These are phyloP conservation scores for Calypte anna DNA, from an alignment of 2,113 vertebrate genomes.

Conservation along the genomic window DNA sequence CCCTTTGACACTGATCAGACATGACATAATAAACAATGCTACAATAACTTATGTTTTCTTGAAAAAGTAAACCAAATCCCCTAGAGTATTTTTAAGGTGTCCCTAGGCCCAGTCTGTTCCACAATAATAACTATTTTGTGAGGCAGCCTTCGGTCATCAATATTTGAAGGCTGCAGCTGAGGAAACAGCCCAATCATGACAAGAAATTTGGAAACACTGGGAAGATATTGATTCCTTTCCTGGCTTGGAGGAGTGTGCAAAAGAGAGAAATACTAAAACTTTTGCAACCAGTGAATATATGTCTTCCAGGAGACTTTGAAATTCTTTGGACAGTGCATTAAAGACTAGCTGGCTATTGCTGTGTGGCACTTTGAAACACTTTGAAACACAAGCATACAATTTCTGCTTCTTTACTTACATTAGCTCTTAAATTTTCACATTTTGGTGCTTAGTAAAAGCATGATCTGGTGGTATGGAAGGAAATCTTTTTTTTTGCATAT, in stretches of 20 bases:
- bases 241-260: neutral
- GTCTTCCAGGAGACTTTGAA: neutral
- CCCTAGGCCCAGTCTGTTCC: neutral
- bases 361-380: neutral
- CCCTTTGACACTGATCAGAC: conserved; percentile 52
- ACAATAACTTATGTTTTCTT: conserved; percentile 43
- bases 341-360: neutral
- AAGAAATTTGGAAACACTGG: neutral
- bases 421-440: neutral
- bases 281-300: neutral
- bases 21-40: conserved; percentile 39
- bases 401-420: neutral
- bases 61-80: conserved; percentile 20
- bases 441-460: neutral
- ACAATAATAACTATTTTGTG: conserved; percentile 25
- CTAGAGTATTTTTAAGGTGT: conserved; percentile 5
- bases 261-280: neutral
- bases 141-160: neutral
- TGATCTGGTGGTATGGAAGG: neutral
- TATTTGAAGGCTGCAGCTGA: conserved; percentile 21
- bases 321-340: neutral
- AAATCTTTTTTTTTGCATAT: neutral
- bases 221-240: neutral
- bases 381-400: neutral
- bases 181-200: neutral